Base-by-base conservation (phyloP, 2,888 invertebrate genomes). In the Oscheius myriophilus region DNA sequence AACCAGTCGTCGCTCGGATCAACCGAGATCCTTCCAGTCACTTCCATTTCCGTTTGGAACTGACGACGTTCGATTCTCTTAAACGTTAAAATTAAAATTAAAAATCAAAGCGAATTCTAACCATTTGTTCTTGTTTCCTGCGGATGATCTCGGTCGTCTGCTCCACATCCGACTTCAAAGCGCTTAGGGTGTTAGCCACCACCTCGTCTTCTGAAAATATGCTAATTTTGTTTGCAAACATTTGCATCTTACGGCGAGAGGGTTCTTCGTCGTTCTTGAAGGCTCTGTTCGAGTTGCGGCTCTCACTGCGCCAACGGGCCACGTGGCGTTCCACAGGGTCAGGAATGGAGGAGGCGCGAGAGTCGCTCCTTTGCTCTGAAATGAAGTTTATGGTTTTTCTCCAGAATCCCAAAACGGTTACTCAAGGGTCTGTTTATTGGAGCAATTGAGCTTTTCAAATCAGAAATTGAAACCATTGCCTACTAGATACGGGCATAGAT, bases 11-110 rank as follows among this genome's bases (percentile, higher is more conserved):
- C 84, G 49, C 76, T 73, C 25, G 83, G 83, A 41, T 81, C 81
- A 14, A 84, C 76, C 16, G 77, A 75, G 54, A 84, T 84, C 43
- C 84, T 64, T 4, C 84, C 84, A 57, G 76, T 83, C 25, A 80
- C 78, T 58, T 83, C 84, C 84, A 84, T 84, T 45, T 84, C 84
- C 2, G 82, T 82, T 76, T 84, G 83, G 68, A 84, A 84, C 43
- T 80, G 79, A 45, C 78, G 75, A 23, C 81, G 76, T 66, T 82
- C 82, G 58, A 76, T 69, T 54, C 74, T 69, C 82, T 84, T 73
- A 12, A 71, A 58, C 23, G 43, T 25, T 18, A 41, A 45, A 9
- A 21, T 14, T n/a, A n/a, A n/a, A n/a, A n/a, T n/a, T n/a, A n/a
- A n/a, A 33, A 39, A n/a, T 16, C 18, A 45, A 7, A 63, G 51